A percentile compares a stretch with the other conserved stretches of the same genome.
These are phyloP conservation scores for Phyllostomus hastatus DNA, from an alignment of 2,113 vertebrate genomes.

Conservation along the genomic window DNA sequence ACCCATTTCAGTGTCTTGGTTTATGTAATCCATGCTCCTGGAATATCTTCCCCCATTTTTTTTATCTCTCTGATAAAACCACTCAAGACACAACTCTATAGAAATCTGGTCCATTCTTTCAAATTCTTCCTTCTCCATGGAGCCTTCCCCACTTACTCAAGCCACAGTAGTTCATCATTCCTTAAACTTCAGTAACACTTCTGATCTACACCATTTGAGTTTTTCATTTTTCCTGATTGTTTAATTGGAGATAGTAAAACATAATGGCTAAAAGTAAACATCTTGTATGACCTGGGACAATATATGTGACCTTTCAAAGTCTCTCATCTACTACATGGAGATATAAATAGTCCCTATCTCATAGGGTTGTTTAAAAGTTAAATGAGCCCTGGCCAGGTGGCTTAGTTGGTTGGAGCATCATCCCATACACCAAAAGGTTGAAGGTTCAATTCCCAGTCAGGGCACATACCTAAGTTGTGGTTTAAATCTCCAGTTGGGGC, in stretches of 20 bases:
- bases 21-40: slow-evolving; percentile 22
- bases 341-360: neutral
- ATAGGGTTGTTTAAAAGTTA: neutral
- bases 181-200: slow-evolving; percentile 19
- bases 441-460: too few species aligned
- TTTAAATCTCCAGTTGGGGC: too few species aligned
- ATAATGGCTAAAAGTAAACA: neutral
- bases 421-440: too few species aligned
- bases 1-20: neutral
- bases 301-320: neutral
- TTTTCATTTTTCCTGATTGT: slow-evolving; percentile 27
- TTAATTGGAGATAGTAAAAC: slow-evolving; percentile 25
- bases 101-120: slow-evolving; percentile 16
- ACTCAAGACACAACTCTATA: neutral
- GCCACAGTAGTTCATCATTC: neutral
- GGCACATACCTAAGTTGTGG: too few species aligned
- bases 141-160: neutral
- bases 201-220: neutral
- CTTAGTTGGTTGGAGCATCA: too few species aligned
- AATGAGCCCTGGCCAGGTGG: neutral
- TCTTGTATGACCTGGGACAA: neutral
- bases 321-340: slow-evolving; percentile 13
- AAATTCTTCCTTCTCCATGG: neutral
- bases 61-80: slow-evolving; percentile 5
- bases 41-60: neutral